These are phyloP conservation scores for Graptemys geographica DNA, from an alignment of 2,797 vertebrate species.

Conservation along the genomic window DNA sequence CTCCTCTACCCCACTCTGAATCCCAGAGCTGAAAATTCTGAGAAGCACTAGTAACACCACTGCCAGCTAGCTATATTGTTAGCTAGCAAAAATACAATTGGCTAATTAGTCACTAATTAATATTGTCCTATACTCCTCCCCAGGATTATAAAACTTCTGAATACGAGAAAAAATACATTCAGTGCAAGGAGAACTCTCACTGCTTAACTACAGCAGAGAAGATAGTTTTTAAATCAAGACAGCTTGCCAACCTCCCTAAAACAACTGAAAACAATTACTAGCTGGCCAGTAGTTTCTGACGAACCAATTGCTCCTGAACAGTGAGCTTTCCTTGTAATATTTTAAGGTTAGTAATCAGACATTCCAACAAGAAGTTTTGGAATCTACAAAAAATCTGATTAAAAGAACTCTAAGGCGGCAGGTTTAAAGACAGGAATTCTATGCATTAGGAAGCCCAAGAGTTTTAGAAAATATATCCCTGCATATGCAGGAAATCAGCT, in stretches of 20 bases:
- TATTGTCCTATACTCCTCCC: neutral
- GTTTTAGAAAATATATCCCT: neutral
- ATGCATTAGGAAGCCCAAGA: neutral
- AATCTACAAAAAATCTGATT: neutral
- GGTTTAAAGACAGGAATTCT: neutral
- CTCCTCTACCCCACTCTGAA: neutral
- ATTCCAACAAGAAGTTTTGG: neutral
- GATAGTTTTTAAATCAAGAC: neutral
- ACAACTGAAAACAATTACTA: neutral
- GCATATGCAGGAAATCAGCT: neutral
- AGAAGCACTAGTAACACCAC: fast-evolving
- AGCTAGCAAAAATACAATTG: neutral
- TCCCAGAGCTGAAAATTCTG: neutral
- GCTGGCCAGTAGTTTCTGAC: neutral
- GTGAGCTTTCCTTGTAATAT: neutral
- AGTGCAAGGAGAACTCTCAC: neutral
- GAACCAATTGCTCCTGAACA: neutral
- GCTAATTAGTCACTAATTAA: neutral
- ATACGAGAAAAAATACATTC: neutral
- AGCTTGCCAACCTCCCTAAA: neutral
- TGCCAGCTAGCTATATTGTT: neutral
- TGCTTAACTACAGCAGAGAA: neutral
- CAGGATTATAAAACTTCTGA: neutral
- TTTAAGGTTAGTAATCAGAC: neutral
- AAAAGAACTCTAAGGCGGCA: fast-evolving